Conservation (phyloP, 2,888 invertebrate species). For the Drosophila kanekoi region DNA sequence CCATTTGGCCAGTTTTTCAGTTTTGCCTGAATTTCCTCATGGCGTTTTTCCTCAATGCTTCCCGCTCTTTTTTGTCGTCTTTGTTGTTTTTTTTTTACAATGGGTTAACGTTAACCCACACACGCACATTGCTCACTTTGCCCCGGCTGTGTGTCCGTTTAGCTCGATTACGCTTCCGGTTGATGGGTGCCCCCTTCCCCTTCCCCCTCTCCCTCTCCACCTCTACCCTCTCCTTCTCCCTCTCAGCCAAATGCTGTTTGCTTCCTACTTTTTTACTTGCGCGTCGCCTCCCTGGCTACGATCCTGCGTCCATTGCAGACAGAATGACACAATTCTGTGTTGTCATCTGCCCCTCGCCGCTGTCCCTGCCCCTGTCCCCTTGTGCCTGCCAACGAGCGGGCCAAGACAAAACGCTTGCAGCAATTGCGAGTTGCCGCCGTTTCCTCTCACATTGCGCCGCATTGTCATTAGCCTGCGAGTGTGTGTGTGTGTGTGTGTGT, state of each 20-base stretch:
- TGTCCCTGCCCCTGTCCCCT: constrained; percentile 1
- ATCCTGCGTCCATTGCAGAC: constrained; percentile 66
- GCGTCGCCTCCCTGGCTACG: constrained; percentile 35
- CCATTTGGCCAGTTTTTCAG: constrained; percentile 63
- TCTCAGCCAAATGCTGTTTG: constrained; percentile 34
- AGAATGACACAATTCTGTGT: constrained; percentile 79
- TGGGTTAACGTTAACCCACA: constrained; percentile 67
- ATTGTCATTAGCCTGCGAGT: constrained; percentile 71
- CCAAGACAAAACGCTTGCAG: constrained; percentile 59
- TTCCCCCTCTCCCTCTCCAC: constrained; percentile 8
- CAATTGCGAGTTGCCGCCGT: constrained; percentile 58
- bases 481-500: constrained; percentile 24
- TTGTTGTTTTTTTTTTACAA: constrained; percentile 30
- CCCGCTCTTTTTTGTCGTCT: constrained; percentile 66
- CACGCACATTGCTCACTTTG: constrained; percentile 70
- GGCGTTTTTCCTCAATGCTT: constrained; percentile 73
- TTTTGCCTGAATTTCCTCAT: constrained; percentile 66
- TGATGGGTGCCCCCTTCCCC: constrained; percentile 34
- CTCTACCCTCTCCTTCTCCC: constrained; percentile 8
- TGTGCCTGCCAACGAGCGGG: constrained; percentile 10
- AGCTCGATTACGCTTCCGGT: constrained; percentile 82
- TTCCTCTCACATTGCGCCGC: constrained; percentile 65
- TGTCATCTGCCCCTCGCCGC: constrained; percentile 73
- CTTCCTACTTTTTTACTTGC: constrained; percentile 40
- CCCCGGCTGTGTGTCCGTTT: constrained; percentile 68